Base-by-base conservation (phyloP, 2,113 vertebrate species). In the Catagonus wagneri region DNA sequence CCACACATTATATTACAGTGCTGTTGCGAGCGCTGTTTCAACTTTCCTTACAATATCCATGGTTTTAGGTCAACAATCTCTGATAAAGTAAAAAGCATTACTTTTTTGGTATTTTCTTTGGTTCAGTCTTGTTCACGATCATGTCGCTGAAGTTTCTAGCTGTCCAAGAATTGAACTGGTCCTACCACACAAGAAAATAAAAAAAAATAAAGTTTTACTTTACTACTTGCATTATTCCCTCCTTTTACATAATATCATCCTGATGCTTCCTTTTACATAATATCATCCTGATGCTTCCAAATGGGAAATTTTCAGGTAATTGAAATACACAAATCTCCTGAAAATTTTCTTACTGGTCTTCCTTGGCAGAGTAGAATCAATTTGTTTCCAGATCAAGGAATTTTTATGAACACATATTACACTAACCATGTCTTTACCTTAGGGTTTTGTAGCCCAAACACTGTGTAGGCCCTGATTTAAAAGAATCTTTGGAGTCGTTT, bases 281-380 rank as follows among this genome's bases (percentile, higher is more conserved):
- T 23, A 65, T 63, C 63, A 84, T 58, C 16, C 44, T 32, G 71
- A 85, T 61, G 27, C 23, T 84, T 61, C 60, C 52, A 80, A 94
- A 56, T 58, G 44, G 12, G 32, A 74, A 52, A 20, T 93, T 94
- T 94, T 88, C 71, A 85, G 52, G 56, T 90, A 92, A 84, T 0
- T 50, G 1, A 94, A 94, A 58, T 58, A 81, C 9, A 65, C 32
- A 74, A 27, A 71, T 65, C 17, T 94, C 92, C 80, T 92, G 68
- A 96, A 56, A 78, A 95, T 63, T 61, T 20, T 68, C 29, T 86
- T 93, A 56, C 11, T 34, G 16, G 39, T 90, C 27, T 52, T 78
- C 29, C 60, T 87, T 66, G 75, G 50, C 60, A 74, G 22, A 81
- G 36, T 14, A 81, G 29, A 27, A 87, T 52, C 39, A 20, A 90